Conservation (phyloP, 2,797 vertebrate species). For the Tenualosa ilisha region DNA sequence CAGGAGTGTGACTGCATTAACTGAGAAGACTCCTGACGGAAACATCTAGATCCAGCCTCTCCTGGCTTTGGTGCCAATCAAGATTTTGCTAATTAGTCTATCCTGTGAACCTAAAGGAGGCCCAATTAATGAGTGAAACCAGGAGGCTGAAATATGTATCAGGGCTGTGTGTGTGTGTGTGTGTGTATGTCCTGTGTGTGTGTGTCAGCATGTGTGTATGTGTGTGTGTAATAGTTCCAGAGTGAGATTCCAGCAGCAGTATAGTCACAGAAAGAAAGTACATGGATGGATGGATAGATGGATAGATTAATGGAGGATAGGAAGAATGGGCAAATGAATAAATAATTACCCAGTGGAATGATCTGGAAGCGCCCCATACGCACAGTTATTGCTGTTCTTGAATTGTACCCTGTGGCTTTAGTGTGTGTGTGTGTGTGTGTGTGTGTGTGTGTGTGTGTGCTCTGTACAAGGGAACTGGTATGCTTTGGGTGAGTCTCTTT, state of each 20-base stretch:
- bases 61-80: not conserved
- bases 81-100: not conserved
- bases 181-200: too few species aligned
- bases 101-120: not conserved
- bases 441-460: not conserved
- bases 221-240: too few species aligned
- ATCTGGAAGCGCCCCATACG: too few species aligned
- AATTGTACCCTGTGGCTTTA: too few species aligned
- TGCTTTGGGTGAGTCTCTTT: not conserved
- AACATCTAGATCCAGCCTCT: not conserved
- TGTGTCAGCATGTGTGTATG: too few species aligned
- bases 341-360: too few species aligned
- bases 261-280: too few species aligned
- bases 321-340: too few species aligned
- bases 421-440: not conserved
- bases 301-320: not conserved
- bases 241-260: too few species aligned
- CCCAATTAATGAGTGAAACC: not conserved
- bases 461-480: not conserved
- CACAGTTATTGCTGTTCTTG: too few species aligned
- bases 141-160: not conserved
- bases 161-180: too few species aligned
- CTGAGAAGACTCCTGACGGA: not conserved
- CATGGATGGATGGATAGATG: not conserved
- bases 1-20: not conserved